Evolutionary conservation across 1,140 invertebrate genomes (phyloP), one percentile per base, ranked within the genome.

Genomic region (Drosophila varians): DNA sequence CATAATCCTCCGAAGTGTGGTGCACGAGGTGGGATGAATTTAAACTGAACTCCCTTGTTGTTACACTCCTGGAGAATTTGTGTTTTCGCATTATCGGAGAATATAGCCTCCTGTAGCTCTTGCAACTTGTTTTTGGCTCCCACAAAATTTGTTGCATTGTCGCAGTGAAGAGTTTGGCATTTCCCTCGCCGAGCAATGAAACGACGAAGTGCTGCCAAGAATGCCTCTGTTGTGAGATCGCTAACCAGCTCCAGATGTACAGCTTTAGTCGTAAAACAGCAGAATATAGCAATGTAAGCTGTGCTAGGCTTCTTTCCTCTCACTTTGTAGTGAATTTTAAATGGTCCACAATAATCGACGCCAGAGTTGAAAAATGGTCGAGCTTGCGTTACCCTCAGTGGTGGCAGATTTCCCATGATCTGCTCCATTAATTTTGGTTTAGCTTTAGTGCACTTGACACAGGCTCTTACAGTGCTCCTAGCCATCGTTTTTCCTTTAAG

Each of bases 61-160:
- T 28, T 28, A 9, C 26, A 28, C 8, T 9, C 8, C 26, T 28
- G 8, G 26, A 28, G 1, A 28, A 28, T 28, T 8, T 9, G 8
- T 9, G 7, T 28, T 28, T 28, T 28, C 7, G 26, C 26, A 8
- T 28, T 28, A 9, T 28, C 26, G 7, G 26, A 28, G 8, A 25
- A 9, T 8, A 54, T 42, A 1, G 23, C 36, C 2, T 53, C 14
- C 4, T 54, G 21, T 3, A 43, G n/a, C 8, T 54, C 36, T 9
- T 54, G 23, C 9, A 54, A 11, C 21, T 54, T 42, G 21, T 28
- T 54, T 7, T 14, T 12, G 6, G 52, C 52, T 26, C 51, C 21
- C 21, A 46, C 18, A 21, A 56, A 56, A 14, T 56, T 56, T 1
- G 25, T 45, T n/a, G 52, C 52, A 16, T 45, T 55, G 25, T 45